These are phyloP conservation scores for Gasteruption jaculator DNA, from an alignment of 2,888 invertebrate genomes.

Conservation along the genomic window DNA sequence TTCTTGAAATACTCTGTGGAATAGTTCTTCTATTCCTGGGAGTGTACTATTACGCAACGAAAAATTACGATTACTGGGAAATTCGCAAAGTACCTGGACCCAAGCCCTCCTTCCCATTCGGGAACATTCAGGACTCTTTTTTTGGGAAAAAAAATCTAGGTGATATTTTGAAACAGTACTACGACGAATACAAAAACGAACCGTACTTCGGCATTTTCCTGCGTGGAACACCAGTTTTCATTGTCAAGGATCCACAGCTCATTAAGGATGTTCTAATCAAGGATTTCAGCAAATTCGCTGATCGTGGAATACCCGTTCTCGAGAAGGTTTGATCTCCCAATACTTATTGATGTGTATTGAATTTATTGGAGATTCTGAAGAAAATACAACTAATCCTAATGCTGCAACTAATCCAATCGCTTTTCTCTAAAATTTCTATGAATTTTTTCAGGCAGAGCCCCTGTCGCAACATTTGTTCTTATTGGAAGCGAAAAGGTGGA, in stretches of 20 bases:
- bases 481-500: constrained; percentile 49
- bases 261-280: too few species aligned
- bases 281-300: too few species aligned
- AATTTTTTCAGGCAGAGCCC: constrained; percentile 37
- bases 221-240: too few species aligned
- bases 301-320: too few species aligned
- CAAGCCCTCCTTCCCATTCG: constrained; percentile 38
- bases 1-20: constrained; percentile 43
- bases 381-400: too few species aligned
- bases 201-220: constrained; percentile 47
- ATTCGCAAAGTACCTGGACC: constrained; percentile 45
- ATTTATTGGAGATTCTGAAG: too few species aligned
- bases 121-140: constrained; percentile 37
- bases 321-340: too few species aligned
- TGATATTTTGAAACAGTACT: constrained; percentile 12
- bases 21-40: constrained; percentile 37
- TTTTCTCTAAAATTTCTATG: too few species aligned
- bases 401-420: constrained; percentile 11
- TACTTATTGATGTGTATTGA: too few species aligned
- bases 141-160: constrained; percentile 12
- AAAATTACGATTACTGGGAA: constrained; percentile 48
- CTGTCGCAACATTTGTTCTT: constrained; percentile 44
- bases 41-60: constrained; percentile 33
- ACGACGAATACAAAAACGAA: constrained; percentile 18
- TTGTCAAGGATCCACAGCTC: too few species aligned